Conservation (phyloP, 2,113 vertebrate species). For the Macquaria australasica region DNA sequence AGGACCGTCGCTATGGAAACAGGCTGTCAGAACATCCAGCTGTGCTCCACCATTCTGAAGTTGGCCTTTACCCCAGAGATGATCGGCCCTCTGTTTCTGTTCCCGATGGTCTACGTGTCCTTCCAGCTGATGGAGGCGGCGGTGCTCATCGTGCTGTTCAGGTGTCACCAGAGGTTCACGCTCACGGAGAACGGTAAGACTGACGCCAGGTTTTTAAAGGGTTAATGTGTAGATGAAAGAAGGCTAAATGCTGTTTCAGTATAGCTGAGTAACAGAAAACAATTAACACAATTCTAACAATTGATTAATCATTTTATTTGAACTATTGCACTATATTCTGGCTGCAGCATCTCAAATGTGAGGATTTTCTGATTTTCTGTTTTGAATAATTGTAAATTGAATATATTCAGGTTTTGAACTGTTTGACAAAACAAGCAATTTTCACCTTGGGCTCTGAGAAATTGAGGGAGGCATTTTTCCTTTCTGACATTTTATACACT, state of each 20-base stretch:
- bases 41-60: conserved; percentile 86
- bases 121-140: conserved; percentile 84
- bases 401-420: neutral
- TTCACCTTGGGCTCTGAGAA: neutral
- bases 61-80: conserved; percentile 78
- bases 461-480: neutral
- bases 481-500: neutral
- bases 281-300: too few relatives aligned
- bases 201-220: neutral
- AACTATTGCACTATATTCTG: too few relatives aligned
- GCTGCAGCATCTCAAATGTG: neutral
- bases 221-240: neutral
- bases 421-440: neutral
- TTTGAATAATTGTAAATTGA: neutral
- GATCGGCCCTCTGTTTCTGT: conserved; percentile 85
- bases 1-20: conserved; percentile 87
- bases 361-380: too few relatives aligned
- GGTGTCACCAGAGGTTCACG: conserved; percentile 72
- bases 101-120: conserved; percentile 82
- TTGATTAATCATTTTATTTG: too few relatives aligned
- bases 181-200: conserved; percentile 49
- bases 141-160: conserved; percentile 79
- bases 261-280: too few relatives aligned
- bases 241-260: too few relatives aligned
- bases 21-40: conserved; percentile 87